Percentiles rank a stretch among this genome's conserved stretches.
These are phyloP conservation scores for Phalanger gymnotis DNA, from an alignment of 2,797 vertebrate genomes.

Conservation along the genomic window DNA sequence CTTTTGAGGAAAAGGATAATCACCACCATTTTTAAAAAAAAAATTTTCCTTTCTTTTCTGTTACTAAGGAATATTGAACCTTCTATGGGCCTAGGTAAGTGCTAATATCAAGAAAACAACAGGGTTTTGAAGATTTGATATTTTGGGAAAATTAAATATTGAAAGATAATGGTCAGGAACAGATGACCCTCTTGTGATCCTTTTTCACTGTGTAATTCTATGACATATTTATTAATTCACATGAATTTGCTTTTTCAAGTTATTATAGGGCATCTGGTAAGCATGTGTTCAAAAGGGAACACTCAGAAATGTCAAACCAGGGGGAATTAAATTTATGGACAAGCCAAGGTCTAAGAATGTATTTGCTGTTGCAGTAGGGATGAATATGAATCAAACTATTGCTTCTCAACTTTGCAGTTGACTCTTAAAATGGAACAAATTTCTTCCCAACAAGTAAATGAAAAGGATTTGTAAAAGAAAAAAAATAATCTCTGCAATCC, in stretches of 20 bases:
- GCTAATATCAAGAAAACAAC: background rate
- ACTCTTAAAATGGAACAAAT: background rate
- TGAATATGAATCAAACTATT: constrained; percentile 1
- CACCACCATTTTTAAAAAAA: background rate
- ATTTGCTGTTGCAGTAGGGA: background rate
- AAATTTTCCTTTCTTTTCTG: background rate
- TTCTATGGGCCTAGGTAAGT: background rate
- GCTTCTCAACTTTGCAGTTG: background rate
- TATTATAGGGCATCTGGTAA: background rate
- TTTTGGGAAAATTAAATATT: background rate
- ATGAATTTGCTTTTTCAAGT: background rate
- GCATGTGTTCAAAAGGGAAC: background rate
- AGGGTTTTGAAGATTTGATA: background rate
- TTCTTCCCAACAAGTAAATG: constrained; percentile 1
- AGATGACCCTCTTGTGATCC: background rate
- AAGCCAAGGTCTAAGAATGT: background rate
- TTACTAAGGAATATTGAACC: constrained; percentile 26
- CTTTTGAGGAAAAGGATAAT: background rate
- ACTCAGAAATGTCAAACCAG: background rate
- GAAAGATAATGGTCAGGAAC: background rate
- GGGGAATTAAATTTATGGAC: background rate
- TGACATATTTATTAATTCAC: background rate
- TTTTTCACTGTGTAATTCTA: background rate
- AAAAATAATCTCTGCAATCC: background rate
- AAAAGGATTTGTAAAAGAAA: background rate